Conservation (phyloP, 2,797 vertebrate species). For the Poecilia wingei region DNA sequence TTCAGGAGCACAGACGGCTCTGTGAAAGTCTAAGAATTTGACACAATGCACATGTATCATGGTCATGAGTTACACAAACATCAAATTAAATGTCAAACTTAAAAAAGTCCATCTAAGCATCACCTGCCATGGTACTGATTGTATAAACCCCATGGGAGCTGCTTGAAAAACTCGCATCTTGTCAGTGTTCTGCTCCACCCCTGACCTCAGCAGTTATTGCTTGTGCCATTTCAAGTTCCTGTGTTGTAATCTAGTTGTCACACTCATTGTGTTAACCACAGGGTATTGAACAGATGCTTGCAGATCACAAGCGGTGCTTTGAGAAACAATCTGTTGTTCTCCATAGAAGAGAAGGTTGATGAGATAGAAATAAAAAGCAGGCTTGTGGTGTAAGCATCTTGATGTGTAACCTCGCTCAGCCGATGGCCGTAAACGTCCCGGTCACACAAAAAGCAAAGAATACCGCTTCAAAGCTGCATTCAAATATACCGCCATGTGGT, state of each 20-base stretch:
- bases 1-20: slow-evolving; percentile 26
- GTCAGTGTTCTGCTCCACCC: slow-evolving; percentile 14
- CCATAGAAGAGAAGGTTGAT: not conserved
- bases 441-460: not conserved
- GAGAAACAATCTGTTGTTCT: slow-evolving; percentile 1
- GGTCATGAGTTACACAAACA: not conserved
- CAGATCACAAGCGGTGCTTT: not conserved
- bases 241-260: slow-evolving; percentile 20
- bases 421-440: not conserved
- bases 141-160: not conserved
- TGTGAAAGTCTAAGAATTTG: slow-evolving; percentile 5
- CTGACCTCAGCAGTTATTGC: slow-evolving; percentile 19
- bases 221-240: slow-evolving; percentile 41
- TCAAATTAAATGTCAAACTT: not conserved
- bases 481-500: not conserved
- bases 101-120: not conserved
- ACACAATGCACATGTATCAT: not conserved
- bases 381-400: not conserved
- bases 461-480: not conserved
- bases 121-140: not conserved
- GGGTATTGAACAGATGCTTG: not conserved
- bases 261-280: slow-evolving; percentile 30
- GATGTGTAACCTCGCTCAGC: not conserved
- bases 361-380: not conserved
- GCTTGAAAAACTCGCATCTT: not conserved